Conservation (phyloP, 2,113 vertebrate species). For the Bolborhynchus lineola region DNA sequence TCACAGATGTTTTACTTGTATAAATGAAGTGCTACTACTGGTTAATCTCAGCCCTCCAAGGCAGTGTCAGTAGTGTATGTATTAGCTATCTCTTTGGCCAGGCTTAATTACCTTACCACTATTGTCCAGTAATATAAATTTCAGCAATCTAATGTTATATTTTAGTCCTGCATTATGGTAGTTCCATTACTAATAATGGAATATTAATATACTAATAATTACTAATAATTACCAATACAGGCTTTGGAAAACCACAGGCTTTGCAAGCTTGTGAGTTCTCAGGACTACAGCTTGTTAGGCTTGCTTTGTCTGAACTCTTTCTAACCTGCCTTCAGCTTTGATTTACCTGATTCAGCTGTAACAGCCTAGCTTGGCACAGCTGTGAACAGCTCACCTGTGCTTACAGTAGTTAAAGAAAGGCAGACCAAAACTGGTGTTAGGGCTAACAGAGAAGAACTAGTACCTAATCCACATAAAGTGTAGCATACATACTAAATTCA, state of each 20-base stretch:
- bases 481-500: neutral
- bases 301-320: neutral
- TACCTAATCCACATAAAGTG: neutral
- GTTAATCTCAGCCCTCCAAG: neutral
- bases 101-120: neutral
- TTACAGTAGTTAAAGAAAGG: neutral
- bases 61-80: neutral
- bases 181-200: neutral
- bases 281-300: accelerated
- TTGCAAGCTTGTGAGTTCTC: neutral
- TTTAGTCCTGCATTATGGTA: neutral
- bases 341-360: neutral
- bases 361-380: neutral
- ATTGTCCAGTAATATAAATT: neutral
- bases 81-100: neutral
- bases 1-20: neutral
- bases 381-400: neutral
- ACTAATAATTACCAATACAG: no score
- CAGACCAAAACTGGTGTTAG: neutral
- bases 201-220: no score
- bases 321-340: neutral
- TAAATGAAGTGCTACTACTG: neutral
- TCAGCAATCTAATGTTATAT: neutral
- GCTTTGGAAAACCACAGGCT: neutral
- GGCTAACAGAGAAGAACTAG: neutral